A percentile compares a stretch with the other conserved stretches of the same genome.
phyloP scores from a whole-genome alignment of 2,888 invertebrate species.

The Halocaridina rubra region DNA sequence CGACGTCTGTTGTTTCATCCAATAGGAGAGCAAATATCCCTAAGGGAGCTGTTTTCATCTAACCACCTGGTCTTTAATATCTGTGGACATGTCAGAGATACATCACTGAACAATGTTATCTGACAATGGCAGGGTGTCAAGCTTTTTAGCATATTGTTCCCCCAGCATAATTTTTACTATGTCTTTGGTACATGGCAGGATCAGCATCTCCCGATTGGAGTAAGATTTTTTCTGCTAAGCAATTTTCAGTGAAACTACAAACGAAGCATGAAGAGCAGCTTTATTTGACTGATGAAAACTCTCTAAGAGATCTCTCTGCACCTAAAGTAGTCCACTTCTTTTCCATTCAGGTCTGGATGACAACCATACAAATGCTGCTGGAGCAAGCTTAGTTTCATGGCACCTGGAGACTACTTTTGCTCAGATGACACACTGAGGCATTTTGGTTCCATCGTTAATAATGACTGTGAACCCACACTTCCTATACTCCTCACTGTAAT shows the following conservation, averaged over 20 bases:
- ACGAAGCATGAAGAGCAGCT: neutral
- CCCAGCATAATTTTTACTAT: neutral
- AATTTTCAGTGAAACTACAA: conserved; percentile 4
- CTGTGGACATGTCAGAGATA: neutral
- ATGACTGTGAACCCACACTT: neutral
- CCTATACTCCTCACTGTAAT: conserved; percentile 14
- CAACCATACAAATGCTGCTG: neutral
- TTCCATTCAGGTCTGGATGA: neutral
- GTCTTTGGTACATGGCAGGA: neutral
- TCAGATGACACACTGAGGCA: neutral
- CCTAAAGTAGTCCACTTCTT: conserved; percentile 8
- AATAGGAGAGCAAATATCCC: neutral
- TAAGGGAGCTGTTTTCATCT: neutral
- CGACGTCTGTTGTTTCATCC: neutral
- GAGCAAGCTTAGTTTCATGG: neutral
- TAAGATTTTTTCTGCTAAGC: neutral
- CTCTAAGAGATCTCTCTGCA: neutral
- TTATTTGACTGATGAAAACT: neutral
- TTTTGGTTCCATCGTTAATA: neutral
- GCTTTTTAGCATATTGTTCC: neutral
- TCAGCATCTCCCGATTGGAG: neutral
- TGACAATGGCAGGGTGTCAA: neutral
- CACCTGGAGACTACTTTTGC: neutral
- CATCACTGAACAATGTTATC: neutral
- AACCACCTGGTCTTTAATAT: neutral